Evolutionary conservation across 92 coral and sea anemone genomes (phyloP).

Genomic region (Zoanthus solanderi): DNA sequence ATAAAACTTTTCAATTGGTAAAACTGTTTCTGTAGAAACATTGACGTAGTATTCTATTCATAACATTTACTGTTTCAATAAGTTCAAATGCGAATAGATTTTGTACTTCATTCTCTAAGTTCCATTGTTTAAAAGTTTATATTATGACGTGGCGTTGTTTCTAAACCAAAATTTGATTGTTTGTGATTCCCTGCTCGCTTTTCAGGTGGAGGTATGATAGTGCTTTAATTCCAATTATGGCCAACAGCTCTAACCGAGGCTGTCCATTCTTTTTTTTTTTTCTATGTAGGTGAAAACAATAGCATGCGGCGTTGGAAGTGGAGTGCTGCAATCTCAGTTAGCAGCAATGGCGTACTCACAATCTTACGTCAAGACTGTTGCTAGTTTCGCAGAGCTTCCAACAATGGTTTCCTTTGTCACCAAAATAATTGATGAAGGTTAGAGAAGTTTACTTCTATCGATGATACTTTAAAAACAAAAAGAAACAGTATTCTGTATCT

Average conservation of each 20-base stretch:
- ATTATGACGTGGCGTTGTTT: not conserved
- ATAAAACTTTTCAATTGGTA: no score
- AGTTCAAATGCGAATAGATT: no score
- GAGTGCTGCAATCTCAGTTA: constrained; percentile 20
- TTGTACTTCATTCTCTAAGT: not conserved
- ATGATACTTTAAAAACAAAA: not conserved
- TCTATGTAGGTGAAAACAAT: constrained; percentile 22
- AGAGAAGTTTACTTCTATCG: not conserved
- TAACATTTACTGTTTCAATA: no score
- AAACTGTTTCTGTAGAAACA: no score
- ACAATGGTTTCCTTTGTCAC: constrained; percentile 40
- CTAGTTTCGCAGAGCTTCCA: constrained; percentile 23
- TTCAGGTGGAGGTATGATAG: not conserved
- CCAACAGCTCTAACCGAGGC: not conserved
- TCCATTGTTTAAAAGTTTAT: not conserved
- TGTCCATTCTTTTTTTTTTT: not conserved
- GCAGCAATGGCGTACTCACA: constrained; percentile 28
- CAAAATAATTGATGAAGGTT: constrained; percentile 24
- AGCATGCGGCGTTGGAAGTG: constrained; percentile 31
- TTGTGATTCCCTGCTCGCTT: no score
- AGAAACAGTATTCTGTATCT: no score
- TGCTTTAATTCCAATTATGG: not conserved
- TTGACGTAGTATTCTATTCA: no score
- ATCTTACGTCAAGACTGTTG: constrained; percentile 12
- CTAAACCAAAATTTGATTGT: not conserved